phyloP scores from a whole-genome alignment of 2,888 invertebrate species.

The Lycaena phlaeas region DNA sequence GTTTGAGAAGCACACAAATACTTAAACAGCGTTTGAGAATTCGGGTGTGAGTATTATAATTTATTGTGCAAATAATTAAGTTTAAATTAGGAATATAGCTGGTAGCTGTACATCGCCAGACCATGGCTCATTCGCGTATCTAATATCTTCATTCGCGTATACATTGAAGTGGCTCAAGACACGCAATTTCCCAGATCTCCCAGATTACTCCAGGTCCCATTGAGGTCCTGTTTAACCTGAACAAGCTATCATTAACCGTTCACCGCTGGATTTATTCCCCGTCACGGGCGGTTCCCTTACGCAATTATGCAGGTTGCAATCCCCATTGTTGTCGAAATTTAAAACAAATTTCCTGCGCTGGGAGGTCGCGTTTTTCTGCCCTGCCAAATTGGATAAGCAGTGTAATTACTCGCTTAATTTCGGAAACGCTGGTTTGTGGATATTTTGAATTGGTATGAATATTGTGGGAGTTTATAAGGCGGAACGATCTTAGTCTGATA shows the following conservation, averaged over 20 bases:
- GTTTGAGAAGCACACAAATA: too few species aligned
- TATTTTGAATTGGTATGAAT: constrained; percentile 42
- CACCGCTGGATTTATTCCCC: constrained; percentile 60
- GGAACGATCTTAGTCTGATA: constrained; percentile 32
- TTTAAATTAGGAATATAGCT: constrained; percentile 15
- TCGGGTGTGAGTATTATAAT: too few species aligned
- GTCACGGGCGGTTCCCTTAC: constrained; percentile 58
- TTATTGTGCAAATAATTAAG: too few species aligned
- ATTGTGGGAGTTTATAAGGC: constrained; percentile 44
- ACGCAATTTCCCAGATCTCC: constrained; percentile 48
- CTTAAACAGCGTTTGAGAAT: too few species aligned
- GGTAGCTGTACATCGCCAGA: constrained; percentile 1
- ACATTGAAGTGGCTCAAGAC: constrained; percentile 31
- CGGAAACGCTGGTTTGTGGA: constrained; percentile 37
- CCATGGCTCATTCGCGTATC: constrained; percentile 15
- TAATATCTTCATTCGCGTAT: constrained; percentile 31
- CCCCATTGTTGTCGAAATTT: constrained; percentile 72
- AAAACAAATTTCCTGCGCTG: constrained; percentile 70
- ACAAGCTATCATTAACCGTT: constrained; percentile 63
- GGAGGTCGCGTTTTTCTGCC: constrained; percentile 67
- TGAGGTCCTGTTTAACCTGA: constrained; percentile 39
- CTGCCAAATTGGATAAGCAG: constrained; percentile 71
- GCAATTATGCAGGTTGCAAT: constrained; percentile 62
- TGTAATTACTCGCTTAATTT: constrained; percentile 63
- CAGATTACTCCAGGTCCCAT: constrained; percentile 47